phyloP scores from a whole-genome alignment of 2,113 vertebrate genomes.

The Heliornis fulica region DNA sequence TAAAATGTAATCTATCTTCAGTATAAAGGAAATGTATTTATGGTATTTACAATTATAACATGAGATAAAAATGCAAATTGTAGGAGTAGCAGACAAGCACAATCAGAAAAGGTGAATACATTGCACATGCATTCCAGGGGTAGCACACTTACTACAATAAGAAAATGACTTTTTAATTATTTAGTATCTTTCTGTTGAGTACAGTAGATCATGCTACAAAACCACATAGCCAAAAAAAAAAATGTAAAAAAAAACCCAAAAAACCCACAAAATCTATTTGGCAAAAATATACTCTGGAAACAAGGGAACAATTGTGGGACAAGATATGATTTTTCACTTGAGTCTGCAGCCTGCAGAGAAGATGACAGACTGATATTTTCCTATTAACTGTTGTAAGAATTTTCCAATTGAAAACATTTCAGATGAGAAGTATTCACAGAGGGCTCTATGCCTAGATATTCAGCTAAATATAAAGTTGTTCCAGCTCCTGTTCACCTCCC shows the following conservation, averaged over 20 bases:
- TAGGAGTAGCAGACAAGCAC: not conserved
- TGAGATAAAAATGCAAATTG: not conserved
- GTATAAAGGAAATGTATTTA: not conserved
- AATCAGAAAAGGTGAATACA: not conserved
- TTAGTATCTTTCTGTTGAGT: not conserved
- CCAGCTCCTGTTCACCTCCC: not conserved
- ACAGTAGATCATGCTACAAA: not conserved
- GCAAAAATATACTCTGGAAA: not conserved
- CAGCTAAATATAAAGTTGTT: not conserved
- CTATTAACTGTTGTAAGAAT: not conserved
- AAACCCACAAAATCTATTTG: not conserved
- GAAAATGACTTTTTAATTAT: not conserved
- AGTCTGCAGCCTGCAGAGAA: not conserved
- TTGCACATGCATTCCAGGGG: not conserved
- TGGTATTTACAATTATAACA: not conserved
- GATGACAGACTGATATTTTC: not conserved
- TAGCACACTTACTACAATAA: not conserved
- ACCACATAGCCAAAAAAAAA: not conserved
- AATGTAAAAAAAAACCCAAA: too few relatives aligned
- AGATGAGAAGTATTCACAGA: not conserved
- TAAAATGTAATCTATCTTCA: not conserved
- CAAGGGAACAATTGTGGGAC: not conserved
- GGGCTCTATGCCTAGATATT: not conserved
- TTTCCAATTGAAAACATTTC: constrained; percentile 14
- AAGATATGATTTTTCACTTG: not conserved